A percentile compares a stretch with the other conserved stretches of the same genome.
Evolutionary conservation across 2,797 vertebrate species (phyloP).

Genomic region (Sebastes cheni): DNA sequence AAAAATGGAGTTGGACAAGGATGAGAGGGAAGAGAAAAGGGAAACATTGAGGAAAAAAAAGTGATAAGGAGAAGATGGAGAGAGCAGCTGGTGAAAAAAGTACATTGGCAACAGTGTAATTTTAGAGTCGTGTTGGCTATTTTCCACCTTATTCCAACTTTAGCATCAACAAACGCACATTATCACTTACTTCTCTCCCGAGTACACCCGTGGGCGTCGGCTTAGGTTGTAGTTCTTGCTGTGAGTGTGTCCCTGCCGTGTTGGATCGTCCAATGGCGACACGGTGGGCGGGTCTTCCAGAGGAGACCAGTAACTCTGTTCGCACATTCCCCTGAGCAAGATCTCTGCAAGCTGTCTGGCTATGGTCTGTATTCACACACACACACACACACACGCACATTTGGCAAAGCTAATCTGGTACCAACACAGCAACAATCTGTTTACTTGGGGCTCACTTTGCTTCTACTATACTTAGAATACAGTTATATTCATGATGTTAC

Average conservation of each 20-base stretch:
- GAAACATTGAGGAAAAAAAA: background rate
- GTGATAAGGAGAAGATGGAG: background rate
- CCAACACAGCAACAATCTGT: constrained; percentile 25
- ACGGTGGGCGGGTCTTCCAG: constrained; percentile 94
- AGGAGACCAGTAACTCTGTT: constrained; percentile 99
- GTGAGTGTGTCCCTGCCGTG: constrained; percentile 86
- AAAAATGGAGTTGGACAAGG: constrained; percentile 12
- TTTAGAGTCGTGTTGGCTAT: constrained; percentile 16
- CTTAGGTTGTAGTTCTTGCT: constrained; percentile 89
- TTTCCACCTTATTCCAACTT: constrained; percentile 27
- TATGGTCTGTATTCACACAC: constrained; percentile 86
- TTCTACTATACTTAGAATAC: constrained; percentile 1
- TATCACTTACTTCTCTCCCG: constrained; percentile 91
- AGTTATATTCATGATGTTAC: background rate
- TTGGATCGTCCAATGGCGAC: constrained; percentile 93
- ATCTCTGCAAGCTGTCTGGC: constrained; percentile 98
- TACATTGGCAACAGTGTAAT: constrained; percentile 13
- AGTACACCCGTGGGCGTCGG: constrained; percentile 92
- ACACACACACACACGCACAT: constrained; percentile 14
- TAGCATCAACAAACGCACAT: constrained; percentile 4
- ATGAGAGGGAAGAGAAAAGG: background rate
- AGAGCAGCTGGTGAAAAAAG: constrained; percentile 2
- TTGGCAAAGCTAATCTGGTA: constrained; percentile 7
- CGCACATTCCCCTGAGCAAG: constrained; percentile 96
- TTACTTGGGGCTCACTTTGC: constrained; percentile 3